Percentiles rank a stretch among this genome's conserved stretches.
phyloP scores from a whole-genome alignment of 2,888 invertebrate species.

The Strigamia transsilvanica region DNA sequence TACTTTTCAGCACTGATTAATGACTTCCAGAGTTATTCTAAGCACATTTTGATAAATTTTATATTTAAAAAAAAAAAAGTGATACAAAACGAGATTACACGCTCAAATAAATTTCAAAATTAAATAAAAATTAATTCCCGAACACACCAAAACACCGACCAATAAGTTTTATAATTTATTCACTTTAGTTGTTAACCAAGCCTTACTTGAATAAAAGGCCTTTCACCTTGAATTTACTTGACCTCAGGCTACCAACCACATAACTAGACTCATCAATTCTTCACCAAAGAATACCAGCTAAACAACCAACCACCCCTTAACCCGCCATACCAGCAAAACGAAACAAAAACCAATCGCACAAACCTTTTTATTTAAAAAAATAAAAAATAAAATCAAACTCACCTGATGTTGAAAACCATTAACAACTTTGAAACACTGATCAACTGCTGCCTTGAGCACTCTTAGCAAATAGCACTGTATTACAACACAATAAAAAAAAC shows the following conservation, averaged over 20 bases:
- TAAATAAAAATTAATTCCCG: too few relatives aligned
- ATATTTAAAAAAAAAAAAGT: too few relatives aligned
- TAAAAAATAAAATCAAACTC: not conserved
- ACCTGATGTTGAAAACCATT: constrained; percentile 25
- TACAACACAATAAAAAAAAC: not conserved
- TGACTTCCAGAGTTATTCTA: too few relatives aligned
- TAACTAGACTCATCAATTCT: constrained; percentile 33
- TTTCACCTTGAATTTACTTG: constrained; percentile 29
- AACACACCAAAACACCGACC: too few relatives aligned
- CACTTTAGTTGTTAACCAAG: not conserved
- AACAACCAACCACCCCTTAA: not conserved
- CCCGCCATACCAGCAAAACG: not conserved
- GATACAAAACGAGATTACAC: too few relatives aligned
- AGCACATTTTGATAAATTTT: too few relatives aligned
- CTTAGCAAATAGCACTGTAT: constrained; percentile 49
- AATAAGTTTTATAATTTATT: too few relatives aligned
- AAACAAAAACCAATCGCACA: not conserved
- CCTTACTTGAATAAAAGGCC: constrained; percentile 35
- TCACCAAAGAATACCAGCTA: not conserved
- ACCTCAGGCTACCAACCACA: not conserved
- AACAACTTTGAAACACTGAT: constrained; percentile 50
- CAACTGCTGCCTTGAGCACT: constrained; percentile 50
- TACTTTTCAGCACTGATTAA: too few relatives aligned
- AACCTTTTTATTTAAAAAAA: not conserved
- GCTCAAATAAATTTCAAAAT: too few relatives aligned